Evolutionary conservation across 2,888 invertebrate genomes (phyloP).

Genomic region (Yponomeuta sedellus): DNA sequence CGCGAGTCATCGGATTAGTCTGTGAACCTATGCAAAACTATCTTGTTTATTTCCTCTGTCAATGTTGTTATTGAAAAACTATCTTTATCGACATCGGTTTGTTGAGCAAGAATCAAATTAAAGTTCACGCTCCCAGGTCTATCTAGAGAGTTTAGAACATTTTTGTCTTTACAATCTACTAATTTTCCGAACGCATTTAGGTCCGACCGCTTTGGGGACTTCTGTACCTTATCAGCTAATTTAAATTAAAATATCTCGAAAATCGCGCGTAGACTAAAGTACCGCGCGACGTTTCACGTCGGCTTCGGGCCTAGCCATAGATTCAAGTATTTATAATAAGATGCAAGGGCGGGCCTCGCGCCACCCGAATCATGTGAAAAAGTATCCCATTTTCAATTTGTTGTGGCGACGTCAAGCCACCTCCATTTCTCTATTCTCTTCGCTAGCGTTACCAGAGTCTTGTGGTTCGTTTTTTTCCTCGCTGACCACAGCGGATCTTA

Average conservation of each 20-base stretch:
- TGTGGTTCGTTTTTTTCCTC: slow-evolving; percentile 1
- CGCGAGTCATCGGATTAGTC: background rate
- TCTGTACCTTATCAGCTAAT: background rate
- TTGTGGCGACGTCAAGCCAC: slow-evolving; percentile 11
- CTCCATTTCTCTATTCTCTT: background rate
- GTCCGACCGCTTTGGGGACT: background rate
- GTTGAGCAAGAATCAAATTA: too few species aligned
- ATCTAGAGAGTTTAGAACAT: too few species aligned
- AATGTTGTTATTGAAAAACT: too few species aligned
- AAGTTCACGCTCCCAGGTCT: too few species aligned
- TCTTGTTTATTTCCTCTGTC: too few species aligned
- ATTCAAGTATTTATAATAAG: background rate
- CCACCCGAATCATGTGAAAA: slow-evolving; percentile 73
- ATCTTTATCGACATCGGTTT: too few species aligned
- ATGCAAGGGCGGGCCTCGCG: slow-evolving; percentile 25
- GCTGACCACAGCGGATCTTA: background rate
- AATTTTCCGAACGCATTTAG: too few species aligned
- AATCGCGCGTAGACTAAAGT: background rate
- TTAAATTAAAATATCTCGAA: background rate
- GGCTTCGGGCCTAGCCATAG: background rate
- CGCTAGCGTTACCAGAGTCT: background rate
- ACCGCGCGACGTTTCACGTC: background rate
- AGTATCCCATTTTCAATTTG: slow-evolving; percentile 52
- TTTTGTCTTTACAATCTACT: too few species aligned
- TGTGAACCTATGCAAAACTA: background rate